Base-by-base conservation (phyloP, 2,888 invertebrate species). In the Neoaliturus tenellus region DNA sequence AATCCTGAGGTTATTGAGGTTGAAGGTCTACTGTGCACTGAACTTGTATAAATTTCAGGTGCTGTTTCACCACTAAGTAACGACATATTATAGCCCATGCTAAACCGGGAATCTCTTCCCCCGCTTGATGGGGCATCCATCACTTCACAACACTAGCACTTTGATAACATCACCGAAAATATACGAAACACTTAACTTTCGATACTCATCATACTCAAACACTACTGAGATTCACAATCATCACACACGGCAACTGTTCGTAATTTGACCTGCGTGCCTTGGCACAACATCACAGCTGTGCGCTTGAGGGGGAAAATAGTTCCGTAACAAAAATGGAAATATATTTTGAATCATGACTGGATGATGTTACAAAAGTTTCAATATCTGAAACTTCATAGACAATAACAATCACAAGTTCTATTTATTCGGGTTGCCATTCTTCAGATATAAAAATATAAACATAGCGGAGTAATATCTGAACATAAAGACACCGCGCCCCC, bases 71-170 rank as follows among this genome's bases (percentile, higher is more conserved):
- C 94, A 89, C 94, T 93, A 89, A 96, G 93, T 90, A 96, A 93
- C 90, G 96, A 96, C 94, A 96, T 96, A 92, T 95, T 94, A 92
- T 96, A 96, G 91, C 95, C 95, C 92, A 96, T 94, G 92, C 95
- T 96, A 92, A 96, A 96, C 92, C 96, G 96, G 94, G 96, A 95
- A 93, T 96, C 96, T 93, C 96, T 95, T 91, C 93, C 93, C 88
- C 89, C 89, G 93, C 96, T 96, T 94, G 96, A 95, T 92, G 96
- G 95, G 92, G 95, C 94, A 94, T 96, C 96, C 96, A 96, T 96
- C 91, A 93, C 93, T 91, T 84, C 85, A 86, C 83, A 85, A 83
- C 86, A 85, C 85, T 85, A 81, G 81, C 86, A 85, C 85, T 83
- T 58, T 80, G 75, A 87, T 88, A 89, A 89, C 83, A 83, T 82